Conservation (phyloP, 1,140 invertebrate genomes). For the Hesperophylax magnus region DNA sequence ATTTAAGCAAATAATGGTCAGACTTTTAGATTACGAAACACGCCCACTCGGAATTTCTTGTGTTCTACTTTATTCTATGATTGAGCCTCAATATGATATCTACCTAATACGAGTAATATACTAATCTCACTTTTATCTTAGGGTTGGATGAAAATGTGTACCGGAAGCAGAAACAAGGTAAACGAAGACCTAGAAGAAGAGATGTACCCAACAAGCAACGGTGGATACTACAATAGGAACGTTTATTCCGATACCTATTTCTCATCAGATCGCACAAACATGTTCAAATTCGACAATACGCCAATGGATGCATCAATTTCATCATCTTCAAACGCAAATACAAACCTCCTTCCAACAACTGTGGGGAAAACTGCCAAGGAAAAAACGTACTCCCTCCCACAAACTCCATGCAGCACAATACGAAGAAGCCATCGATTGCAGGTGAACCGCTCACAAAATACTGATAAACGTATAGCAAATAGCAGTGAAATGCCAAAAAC, state of each 20-base stretch:
- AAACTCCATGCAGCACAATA: constrained; percentile 59
- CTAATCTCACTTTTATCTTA: constrained; percentile 43
- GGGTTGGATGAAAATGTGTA: constrained; percentile 68
- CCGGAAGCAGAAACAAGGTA: constrained; percentile 62
- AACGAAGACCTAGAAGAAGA: constrained; percentile 67
- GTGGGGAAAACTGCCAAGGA: constrained; percentile 56
- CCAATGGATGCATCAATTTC: constrained; percentile 63
- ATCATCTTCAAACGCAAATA: constrained; percentile 35
- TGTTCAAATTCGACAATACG: constrained; percentile 50
- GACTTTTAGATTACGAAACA: no score
- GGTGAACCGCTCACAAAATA: constrained; percentile 59
- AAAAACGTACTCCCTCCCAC: constrained; percentile 49
- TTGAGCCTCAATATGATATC: no score
- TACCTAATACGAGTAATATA: no score
- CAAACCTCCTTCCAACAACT: constrained; percentile 7
- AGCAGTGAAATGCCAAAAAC: constrained; percentile 4
- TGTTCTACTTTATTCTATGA: no score
- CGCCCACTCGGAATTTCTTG: no score
- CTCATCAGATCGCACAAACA: constrained; percentile 44
- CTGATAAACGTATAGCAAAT: constrained; percentile 34
- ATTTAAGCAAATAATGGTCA: neutral
- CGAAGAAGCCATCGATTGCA: constrained; percentile 63
- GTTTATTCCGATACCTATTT: constrained; percentile 76
- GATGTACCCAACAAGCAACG: constrained; percentile 73
- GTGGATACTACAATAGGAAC: constrained; percentile 75